Conservation (phyloP, 1,140 invertebrate species). For the Mizuhopecten yessoensis region DNA sequence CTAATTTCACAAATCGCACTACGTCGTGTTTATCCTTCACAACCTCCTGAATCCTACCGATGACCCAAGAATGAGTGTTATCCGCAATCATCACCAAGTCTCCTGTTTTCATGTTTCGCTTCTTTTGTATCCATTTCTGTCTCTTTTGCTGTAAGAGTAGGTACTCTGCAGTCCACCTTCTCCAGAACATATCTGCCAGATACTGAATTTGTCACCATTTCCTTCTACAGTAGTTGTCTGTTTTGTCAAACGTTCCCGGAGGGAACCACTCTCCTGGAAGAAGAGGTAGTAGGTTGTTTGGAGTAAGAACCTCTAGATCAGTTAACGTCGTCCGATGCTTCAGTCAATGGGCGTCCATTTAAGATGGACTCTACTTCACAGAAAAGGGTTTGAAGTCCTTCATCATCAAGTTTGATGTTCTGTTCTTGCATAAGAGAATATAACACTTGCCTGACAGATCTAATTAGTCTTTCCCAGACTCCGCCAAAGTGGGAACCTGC, state of each 20-base stretch:
- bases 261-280: constrained; percentile 54
- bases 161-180: constrained; percentile 52
- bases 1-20: constrained; percentile 61
- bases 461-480: constrained; percentile 78
- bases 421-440: constrained; percentile 54
- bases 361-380: constrained; percentile 67
- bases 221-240: constrained; percentile 60
- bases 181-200: constrained; percentile 64
- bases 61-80: constrained; percentile 61
- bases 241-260: constrained; percentile 57
- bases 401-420: constrained; percentile 53
- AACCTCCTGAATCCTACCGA: constrained; percentile 52
- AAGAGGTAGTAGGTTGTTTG: constrained; percentile 65
- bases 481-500: constrained; percentile 81
- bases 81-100: constrained; percentile 70
- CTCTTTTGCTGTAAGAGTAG: constrained; percentile 50
- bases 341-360: constrained; percentile 63
- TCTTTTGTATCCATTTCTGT: constrained; percentile 60
- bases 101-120: constrained; percentile 59
- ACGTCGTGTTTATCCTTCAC: constrained; percentile 41
- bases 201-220: constrained; percentile 71
- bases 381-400: constrained; percentile 61
- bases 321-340: constrained; percentile 43
- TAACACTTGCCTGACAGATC: constrained; percentile 70
- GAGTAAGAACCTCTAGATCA: constrained; percentile 64